Percentiles rank a stretch among this genome's conserved stretches.
Evolutionary conservation across 2,113 vertebrate genomes (phyloP).

Genomic region (Varanus salvator): DNA sequence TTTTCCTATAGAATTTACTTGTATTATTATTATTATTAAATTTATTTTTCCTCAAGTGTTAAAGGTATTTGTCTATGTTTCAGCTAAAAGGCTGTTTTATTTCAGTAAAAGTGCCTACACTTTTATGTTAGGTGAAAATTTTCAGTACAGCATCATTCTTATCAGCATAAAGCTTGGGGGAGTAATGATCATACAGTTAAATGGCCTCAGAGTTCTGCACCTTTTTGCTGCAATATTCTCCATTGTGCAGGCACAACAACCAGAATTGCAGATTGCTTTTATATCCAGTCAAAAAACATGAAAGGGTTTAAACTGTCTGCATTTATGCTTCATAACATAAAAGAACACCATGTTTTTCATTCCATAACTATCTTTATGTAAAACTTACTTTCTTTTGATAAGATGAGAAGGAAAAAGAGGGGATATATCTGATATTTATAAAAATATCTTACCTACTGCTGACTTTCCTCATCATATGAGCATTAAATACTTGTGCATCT

Average conservation of each 20-base stretch:
- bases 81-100: not conserved
- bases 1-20: not conserved
- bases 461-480: not conserved
- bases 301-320: constrained; percentile 24
- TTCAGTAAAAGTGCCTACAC: not conserved
- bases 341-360: constrained; percentile 21
- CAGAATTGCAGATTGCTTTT: not conserved
- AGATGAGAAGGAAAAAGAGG: not conserved
- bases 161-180: constrained; percentile 1
- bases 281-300: constrained; percentile 3
- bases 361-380: not conserved
- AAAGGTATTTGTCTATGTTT: not conserved
- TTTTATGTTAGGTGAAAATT: not conserved
- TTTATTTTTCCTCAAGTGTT: not conserved
- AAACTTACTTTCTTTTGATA: not conserved
- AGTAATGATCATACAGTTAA: not conserved
- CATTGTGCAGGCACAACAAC: not conserved
- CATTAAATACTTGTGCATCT: not conserved
- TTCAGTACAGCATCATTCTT: constrained; percentile 9
- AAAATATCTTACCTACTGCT: not conserved
- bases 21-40: not conserved
- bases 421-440: not conserved
- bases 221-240: not conserved
- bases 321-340: constrained; percentile 30
- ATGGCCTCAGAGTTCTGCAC: not conserved